A percentile compares a stretch with the other conserved stretches of the same genome.
Evolutionary conservation across 1,140 invertebrate species (phyloP).

Genomic region (Eubasilissa regina): DNA sequence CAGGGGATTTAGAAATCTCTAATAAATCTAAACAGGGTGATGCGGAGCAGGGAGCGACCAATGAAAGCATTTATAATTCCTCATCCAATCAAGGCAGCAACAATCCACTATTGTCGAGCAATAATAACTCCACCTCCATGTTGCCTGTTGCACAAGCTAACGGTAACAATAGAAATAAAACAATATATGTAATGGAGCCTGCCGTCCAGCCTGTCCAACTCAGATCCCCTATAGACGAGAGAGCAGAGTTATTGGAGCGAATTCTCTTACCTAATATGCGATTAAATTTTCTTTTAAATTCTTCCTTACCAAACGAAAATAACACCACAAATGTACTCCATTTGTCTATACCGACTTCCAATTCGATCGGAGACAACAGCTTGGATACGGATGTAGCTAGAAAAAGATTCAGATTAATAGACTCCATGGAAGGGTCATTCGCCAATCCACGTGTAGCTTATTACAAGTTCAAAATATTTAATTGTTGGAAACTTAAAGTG

Average conservation of each 20-base stretch:
- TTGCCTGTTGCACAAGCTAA: conserved; percentile 65
- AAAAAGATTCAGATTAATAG: conserved; percentile 66
- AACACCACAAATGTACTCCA: conserved; percentile 63
- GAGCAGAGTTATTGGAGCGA: conserved; percentile 69
- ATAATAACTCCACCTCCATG: conserved; percentile 69
- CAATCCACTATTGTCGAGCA: conserved; percentile 69
- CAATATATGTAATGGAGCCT: conserved; percentile 52
- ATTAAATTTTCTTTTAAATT: conserved; percentile 68
- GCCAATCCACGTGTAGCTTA: conserved; percentile 81
- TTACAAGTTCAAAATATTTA: conserved; percentile 88
- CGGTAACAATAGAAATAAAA: conserved; percentile 42
- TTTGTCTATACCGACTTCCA: conserved; percentile 61
- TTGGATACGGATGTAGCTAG: conserved; percentile 66
- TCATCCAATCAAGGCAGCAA: conserved; percentile 71
- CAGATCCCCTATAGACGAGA: conserved; percentile 68
- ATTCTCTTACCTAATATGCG: conserved; percentile 70
- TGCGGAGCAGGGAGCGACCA: conserved; percentile 62
- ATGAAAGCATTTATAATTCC: conserved; percentile 63
- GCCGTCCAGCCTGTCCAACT: conserved; percentile 63
- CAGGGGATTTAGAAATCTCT: conserved; percentile 65
- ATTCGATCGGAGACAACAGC: conserved; percentile 67
- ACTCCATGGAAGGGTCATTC: conserved; percentile 67
- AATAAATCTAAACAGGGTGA: conserved; percentile 68
- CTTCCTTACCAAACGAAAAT: conserved; percentile 64
- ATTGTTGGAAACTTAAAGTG: conserved; percentile 80